Percentiles rank a stretch among this genome's conserved stretches.
Conservation (phyloP, 2,888 invertebrate species). For the Ganaspis brasiliensis region DNA sequence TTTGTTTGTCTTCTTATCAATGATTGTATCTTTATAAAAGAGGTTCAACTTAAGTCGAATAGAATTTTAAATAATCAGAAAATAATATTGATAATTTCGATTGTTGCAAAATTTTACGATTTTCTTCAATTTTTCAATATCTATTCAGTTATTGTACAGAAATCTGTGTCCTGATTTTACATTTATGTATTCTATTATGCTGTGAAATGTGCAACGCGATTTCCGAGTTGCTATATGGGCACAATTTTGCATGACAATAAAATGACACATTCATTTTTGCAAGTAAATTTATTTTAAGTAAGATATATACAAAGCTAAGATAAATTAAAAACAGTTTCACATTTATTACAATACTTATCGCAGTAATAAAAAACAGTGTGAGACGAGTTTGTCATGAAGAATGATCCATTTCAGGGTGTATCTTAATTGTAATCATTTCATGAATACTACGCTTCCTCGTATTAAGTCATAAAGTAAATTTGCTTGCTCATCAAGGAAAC, state of each 20-base stretch:
- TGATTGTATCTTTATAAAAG: no score
- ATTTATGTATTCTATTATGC: slow-evolving; percentile 71
- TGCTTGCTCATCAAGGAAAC: slow-evolving; percentile 6
- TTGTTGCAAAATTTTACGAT: slow-evolving; percentile 42
- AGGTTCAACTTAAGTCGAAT: no score
- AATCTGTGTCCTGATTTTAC: slow-evolving; percentile 63
- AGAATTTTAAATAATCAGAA: neutral
- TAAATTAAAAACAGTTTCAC: slow-evolving; percentile 35
- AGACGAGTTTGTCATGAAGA: neutral
- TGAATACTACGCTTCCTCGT: slow-evolving; percentile 15
- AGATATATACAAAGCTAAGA: slow-evolving; percentile 52
- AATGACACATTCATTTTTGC: slow-evolving; percentile 64
- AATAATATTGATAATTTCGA: neutral
- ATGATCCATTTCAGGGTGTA: slow-evolving; percentile 10
- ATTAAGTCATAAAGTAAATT: slow-evolving; percentile 5
- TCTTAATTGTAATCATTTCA: slow-evolving; percentile 14
- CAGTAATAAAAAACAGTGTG: neutral
- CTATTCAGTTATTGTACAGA: slow-evolving; percentile 48
- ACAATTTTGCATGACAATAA: slow-evolving; percentile 71
- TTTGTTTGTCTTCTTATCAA: no score
- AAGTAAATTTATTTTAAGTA: slow-evolving; percentile 63
- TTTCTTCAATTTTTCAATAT: slow-evolving; percentile 49
- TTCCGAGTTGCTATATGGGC: slow-evolving; percentile 62
- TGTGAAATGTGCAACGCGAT: slow-evolving; percentile 61
- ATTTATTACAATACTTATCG: neutral